phyloP scores from a whole-genome alignment of 2,113 vertebrate genomes.

The Origma solitaria region DNA sequence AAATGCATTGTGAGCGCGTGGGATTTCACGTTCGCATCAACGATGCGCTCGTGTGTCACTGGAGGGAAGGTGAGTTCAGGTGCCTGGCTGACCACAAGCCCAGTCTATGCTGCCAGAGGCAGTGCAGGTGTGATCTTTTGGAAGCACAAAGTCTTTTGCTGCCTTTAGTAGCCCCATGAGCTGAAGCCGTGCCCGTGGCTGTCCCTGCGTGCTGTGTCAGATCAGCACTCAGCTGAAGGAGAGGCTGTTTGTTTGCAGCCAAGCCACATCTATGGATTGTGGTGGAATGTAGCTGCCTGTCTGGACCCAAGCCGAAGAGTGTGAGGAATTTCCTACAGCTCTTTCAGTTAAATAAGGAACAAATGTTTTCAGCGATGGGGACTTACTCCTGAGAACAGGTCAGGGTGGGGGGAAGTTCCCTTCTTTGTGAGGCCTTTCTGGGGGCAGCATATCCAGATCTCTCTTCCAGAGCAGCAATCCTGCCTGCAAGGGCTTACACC shows the following conservation, averaged over 20 bases:
- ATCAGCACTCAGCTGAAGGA: background rate
- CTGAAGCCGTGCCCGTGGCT: accelerated
- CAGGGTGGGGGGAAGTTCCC: background rate
- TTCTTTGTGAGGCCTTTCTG: background rate
- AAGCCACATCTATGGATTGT: background rate
- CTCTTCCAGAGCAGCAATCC: background rate
- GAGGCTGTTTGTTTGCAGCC: background rate
- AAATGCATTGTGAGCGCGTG: background rate
- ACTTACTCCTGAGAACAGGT: background rate
- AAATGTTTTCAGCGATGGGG: background rate
- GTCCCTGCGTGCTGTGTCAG: background rate
- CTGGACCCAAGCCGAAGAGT: background rate
- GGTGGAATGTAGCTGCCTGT: background rate
- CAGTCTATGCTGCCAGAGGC: background rate
- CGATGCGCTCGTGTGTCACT: accelerated
- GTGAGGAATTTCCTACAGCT: constrained; percentile 14
- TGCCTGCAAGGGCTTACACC: background rate
- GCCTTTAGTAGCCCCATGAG: background rate
- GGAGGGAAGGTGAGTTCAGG: background rate
- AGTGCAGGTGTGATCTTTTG: background rate
- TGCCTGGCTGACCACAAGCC: accelerated
- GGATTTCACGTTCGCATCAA: background rate
- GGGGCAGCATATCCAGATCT: background rate
- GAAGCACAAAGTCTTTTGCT: background rate
- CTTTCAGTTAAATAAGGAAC: constrained; percentile 5